These are phyloP conservation scores for Heteropelma amictum DNA, from an alignment of 2,888 invertebrate genomes.

Conservation along the genomic window DNA sequence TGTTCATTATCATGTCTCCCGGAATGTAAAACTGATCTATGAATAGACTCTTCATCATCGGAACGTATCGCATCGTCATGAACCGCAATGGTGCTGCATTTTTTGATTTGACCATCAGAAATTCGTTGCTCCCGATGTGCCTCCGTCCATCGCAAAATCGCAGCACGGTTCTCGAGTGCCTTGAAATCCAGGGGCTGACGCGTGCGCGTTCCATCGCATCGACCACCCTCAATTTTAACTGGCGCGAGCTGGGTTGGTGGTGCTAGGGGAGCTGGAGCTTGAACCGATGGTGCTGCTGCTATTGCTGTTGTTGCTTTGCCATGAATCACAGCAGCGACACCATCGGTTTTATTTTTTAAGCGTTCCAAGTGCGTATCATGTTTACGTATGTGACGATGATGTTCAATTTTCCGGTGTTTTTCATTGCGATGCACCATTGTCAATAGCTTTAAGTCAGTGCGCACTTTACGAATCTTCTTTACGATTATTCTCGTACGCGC, in stretches of 20 bases:
- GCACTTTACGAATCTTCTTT: constrained; percentile 60
- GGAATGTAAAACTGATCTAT: not conserved
- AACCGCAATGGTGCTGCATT: not conserved
- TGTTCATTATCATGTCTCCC: constrained; percentile 3
- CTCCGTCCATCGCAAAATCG: constrained; percentile 79
- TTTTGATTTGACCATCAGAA: constrained; percentile 12
- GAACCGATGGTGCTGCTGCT: constrained; percentile 41
- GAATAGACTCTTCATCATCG: constrained; percentile 7
- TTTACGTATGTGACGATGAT: constrained; percentile 46
- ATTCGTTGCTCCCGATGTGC: constrained; percentile 32
- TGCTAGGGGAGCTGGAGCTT: constrained; percentile 38
- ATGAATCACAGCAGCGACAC: constrained; percentile 40
- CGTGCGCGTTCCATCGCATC: constrained; percentile 67
- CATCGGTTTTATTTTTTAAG: constrained; percentile 46
- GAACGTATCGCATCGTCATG: not conserved
- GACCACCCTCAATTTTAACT: constrained; percentile 63
- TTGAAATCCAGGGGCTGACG: constrained; percentile 78
- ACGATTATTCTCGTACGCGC: constrained; percentile 60
- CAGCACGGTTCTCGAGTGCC: constrained; percentile 73
- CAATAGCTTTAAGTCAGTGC: constrained; percentile 31
- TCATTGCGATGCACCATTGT: constrained; percentile 52
- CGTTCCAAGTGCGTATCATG: constrained; percentile 47
- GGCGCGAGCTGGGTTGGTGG: constrained; percentile 56
- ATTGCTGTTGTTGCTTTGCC: constrained; percentile 47
- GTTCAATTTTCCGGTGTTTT: constrained; percentile 43